Percentiles rank a stretch among this genome's conserved stretches.
Evolutionary conservation across 2,888 invertebrate genomes (phyloP).

Genomic region (Synanthedon andrenaeformis): DNA sequence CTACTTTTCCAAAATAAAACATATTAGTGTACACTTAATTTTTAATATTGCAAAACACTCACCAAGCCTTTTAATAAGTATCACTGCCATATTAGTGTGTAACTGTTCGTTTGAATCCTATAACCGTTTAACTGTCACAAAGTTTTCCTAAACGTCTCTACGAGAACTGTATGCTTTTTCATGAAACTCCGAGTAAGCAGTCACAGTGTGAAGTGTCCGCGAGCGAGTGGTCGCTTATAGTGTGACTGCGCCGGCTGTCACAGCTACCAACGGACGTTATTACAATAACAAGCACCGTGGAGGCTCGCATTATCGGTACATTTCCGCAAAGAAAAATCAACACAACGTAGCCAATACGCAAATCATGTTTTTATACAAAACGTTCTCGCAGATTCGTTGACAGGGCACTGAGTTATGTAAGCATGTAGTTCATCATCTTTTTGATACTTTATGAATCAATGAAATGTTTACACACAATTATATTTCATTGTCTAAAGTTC

Average conservation of each 20-base stretch:
- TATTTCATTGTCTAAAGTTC: too few relatives aligned
- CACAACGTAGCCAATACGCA: neutral
- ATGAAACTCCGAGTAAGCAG: neutral
- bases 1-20: too few relatives aligned
- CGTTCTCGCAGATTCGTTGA: too few relatives aligned
- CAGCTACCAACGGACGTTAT: constrained; percentile 16
- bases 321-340: constrained; percentile 13
- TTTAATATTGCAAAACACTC: constrained; percentile 17
- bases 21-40: too few relatives aligned
- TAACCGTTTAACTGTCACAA: neutral
- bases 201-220: constrained; percentile 18
- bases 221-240: constrained; percentile 12
- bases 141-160: neutral
- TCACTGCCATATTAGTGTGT: constrained; percentile 47
- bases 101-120: neutral
- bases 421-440: too few relatives aligned
- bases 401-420: too few relatives aligned
- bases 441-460: too few relatives aligned
- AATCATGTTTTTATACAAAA: too few relatives aligned
- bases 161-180: neutral
- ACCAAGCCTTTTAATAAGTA: constrained; percentile 49
- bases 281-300: constrained; percentile 20
- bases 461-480: too few relatives aligned
- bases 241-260: constrained; percentile 7
- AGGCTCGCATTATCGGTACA: constrained; percentile 10